Base-by-base conservation (phyloP, 2,113 vertebrate species). In the Eolophus roseicapilla region DNA sequence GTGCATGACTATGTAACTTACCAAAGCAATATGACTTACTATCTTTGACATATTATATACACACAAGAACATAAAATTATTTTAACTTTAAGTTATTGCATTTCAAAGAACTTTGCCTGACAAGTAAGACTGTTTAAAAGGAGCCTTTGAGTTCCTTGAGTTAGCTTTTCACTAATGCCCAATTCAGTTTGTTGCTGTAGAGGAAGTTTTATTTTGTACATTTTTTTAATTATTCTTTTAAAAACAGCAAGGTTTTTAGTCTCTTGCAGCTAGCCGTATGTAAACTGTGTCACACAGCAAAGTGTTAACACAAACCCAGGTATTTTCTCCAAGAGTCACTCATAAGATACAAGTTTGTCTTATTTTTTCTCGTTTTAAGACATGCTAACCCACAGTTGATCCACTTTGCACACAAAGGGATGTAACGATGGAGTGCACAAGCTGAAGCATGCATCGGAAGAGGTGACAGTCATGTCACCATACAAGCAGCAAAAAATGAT, bases 61-160 rank as follows among this genome's bases (percentile, higher is more conserved):
- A 27, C 9, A 69, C 3, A 71, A n/a, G 3, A 37, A 46, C 0
- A 0, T 4, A 50, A 47, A 69, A 75, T 13, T 0, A 73, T 55
- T 86, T 95, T 68, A 77, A 71, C 37, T 52, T 69, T 28, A 78
- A 75, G 5, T 18, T 33, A 47, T 0, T n/a, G 10, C 21, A 71
- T 50, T 82, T 82, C 33, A 87, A 49, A 16, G 5, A 91, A 44
- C 29, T 47, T 78, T 33, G 53, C 16, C 27, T 49, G 31, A n/a
- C 7, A 79, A 65, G 6, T 11, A 65, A 59, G 8, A 53, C 13
- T 44, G 7, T 20, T 59, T 37, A 67, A 75, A 47, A 43, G 15
- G 18, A 67, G 28, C 3, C 62, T 47, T 25, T 43, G 47, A 68
- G 29, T 21, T 86, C 17, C 57, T 76, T 33, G 19, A 13, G 62